phyloP scores from a whole-genome alignment of 1,140 invertebrate species.

The Anoplophora glabripennis region DNA sequence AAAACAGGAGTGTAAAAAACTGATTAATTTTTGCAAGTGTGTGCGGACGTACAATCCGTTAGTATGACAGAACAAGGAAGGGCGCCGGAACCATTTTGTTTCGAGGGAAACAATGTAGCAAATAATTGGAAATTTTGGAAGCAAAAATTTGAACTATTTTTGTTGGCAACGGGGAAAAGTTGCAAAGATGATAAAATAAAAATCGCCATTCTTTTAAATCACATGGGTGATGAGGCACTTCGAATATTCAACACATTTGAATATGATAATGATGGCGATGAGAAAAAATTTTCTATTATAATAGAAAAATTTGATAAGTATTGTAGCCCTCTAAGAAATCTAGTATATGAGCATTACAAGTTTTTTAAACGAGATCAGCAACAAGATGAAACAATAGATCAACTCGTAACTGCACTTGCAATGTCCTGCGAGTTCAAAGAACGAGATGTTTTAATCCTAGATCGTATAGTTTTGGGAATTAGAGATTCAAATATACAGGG shows the following conservation, averaged over 20 bases:
- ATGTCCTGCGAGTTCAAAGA: slow-evolving; percentile 20
- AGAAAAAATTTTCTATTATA: slow-evolving; percentile 22
- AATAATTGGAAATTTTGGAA: slow-evolving; percentile 10
- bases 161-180: slow-evolving; percentile 3
- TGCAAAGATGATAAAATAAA: slow-evolving; percentile 3
- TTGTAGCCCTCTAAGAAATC: slow-evolving; percentile 25
- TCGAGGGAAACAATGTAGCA: too few relatives aligned
- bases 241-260: slow-evolving; percentile 24
- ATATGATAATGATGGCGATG: slow-evolving; percentile 13
- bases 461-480: slow-evolving; percentile 18
- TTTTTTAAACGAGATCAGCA: slow-evolving; percentile 28
- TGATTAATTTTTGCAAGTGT: too few relatives aligned
- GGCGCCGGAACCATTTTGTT: too few relatives aligned
- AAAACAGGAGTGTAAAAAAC: too few relatives aligned
- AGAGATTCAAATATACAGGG: slow-evolving; percentile 6
- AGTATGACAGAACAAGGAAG: too few relatives aligned
- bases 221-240: slow-evolving; percentile 20
- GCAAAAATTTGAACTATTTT: slow-evolving; percentile 24
- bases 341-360: slow-evolving; percentile 28
- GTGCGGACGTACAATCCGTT: too few relatives aligned
- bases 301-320: slow-evolving; percentile 23
- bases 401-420: slow-evolving; percentile 25
- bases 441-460: slow-evolving; percentile 13
- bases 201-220: slow-evolving; percentile 26
- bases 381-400: slow-evolving; percentile 26